Evolutionary conservation across 2,113 vertebrate species (phyloP).

Genomic region (Dendropsophus ebraccatus): DNA sequence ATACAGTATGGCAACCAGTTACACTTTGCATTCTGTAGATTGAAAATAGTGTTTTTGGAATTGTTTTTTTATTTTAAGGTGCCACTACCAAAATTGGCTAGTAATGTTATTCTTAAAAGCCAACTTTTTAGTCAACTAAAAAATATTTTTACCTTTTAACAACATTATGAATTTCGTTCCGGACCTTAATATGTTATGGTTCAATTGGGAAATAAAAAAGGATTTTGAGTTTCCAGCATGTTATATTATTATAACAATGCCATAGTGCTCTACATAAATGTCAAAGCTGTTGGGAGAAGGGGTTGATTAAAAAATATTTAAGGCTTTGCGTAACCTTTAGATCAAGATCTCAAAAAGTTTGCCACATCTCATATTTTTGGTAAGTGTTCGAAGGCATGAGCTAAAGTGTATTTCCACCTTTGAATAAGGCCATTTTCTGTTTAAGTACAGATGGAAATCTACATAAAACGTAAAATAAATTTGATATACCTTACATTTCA

Average conservation of each 20-base stretch:
- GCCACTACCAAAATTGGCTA: not conserved
- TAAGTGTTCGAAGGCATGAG: not conserved
- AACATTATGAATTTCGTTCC: too few relatives aligned
- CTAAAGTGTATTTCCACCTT: not conserved
- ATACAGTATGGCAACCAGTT: not conserved
- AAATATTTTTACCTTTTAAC: not conserved
- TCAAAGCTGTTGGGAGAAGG: not conserved
- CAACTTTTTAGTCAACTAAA: not conserved
- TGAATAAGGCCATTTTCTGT: not conserved
- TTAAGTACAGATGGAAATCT: not conserved
- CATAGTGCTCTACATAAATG: not conserved
- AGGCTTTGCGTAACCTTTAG: not conserved
- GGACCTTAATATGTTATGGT: not conserved
- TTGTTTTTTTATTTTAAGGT: not conserved
- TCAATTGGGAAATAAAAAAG: not conserved
- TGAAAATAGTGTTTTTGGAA: not conserved
- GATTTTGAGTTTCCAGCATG: not conserved
- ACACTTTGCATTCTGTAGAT: not conserved
- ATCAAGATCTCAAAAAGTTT: not conserved
- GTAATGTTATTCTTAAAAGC: not conserved
- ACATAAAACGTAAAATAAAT: not conserved
- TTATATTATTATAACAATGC: not conserved
- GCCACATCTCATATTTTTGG: not conserved
- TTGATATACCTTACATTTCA: not conserved
- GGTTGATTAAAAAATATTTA: slow-evolving; percentile 3